Evolutionary conservation across 35 echinoderm and acorn worm genomes (phyloP), one percentile per base, ranked within the genome.

Genomic region (Ophioderma brevispina): DNA sequence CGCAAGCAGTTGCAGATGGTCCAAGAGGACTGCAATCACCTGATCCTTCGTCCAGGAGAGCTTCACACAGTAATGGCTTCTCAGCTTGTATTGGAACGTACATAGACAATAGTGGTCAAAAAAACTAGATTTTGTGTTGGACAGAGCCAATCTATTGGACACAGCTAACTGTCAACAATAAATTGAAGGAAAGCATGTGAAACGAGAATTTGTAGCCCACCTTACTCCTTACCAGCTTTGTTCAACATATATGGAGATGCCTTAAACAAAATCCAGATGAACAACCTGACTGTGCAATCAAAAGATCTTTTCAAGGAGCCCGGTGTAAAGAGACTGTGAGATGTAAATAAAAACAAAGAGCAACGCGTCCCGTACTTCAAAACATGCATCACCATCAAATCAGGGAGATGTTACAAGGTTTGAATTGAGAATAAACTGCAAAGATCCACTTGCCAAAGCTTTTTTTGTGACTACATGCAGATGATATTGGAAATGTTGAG

Each of bases 11-110:
- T 86, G 0, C 49, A 86, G 31, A 75, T 70, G 84, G 1, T 40
- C 10, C 30, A 59, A 76, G 84, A 75, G 32, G 84, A 75, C 31
- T 76, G 52, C 36, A 76, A 38, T 35, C n/a, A 86, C 40, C 32
- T 56, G 31, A 70, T 86, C 23, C 55, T 86, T 32, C 55, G 63
- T 30, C 50, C 59, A 25, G 84, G 84, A 86, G 84, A 86, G 38
- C 59, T 86, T 10, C 84, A 86, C 31, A 75, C 64, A 0, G 84
- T 86, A 0, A 86, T 86, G 84, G 59, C n/a, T n/a, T n/a, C 84
- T 35, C 13, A 34, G 32, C 49, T 86, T 32, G 33, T 76, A 70
- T 37, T 10, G 84, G 84, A 3, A 6, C 35, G 23, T 39, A 64
- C 17, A 86, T 86, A 13, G 84, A 86, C 13, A 38, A 37, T 36